Percentiles rank a stretch among this genome's conserved stretches.
Conservation (phyloP, 2,113 vertebrate species). For the Anarhynchus alexandrinus region DNA sequence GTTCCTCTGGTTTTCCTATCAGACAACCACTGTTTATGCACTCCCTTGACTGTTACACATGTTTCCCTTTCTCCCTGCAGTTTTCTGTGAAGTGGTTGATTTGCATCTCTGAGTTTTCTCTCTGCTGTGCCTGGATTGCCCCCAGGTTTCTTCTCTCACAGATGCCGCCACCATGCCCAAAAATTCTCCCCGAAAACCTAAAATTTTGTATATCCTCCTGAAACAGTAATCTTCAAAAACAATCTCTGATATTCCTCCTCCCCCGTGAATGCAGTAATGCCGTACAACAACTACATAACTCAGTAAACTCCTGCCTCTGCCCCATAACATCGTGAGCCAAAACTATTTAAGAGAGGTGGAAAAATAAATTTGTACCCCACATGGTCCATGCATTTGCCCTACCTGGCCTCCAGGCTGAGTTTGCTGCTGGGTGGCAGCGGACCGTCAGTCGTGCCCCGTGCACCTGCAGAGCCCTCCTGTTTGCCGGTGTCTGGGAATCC, state of each 20-base stretch:
- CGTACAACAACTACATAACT: neutral
- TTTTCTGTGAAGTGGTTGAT: neutral
- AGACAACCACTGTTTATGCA: neutral
- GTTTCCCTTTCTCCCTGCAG: neutral
- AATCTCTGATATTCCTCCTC: neutral
- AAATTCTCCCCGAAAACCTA: neutral
- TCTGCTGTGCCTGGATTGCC: neutral
- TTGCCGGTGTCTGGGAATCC: neutral
- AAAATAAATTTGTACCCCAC: neutral
- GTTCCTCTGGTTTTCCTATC: neutral
- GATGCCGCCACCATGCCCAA: rapidly evolving
- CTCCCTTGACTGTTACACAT: neutral
- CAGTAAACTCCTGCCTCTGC: neutral
- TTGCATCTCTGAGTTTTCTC: neutral
- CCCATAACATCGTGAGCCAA: neutral
- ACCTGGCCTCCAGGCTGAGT: conserved; percentile 44
- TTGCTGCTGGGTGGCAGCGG: conserved; percentile 20
- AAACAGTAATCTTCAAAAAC: neutral
- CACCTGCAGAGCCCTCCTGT: conserved; percentile 24
- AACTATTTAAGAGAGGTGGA: neutral
- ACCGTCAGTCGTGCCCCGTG: neutral
- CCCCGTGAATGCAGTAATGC: neutral
- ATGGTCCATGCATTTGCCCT: neutral
- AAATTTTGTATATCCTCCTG: neutral
- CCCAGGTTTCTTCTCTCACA: neutral